These are phyloP conservation scores for Neoascia interrupta DNA, from an alignment of 2,888 invertebrate species.

Conservation along the genomic window DNA sequence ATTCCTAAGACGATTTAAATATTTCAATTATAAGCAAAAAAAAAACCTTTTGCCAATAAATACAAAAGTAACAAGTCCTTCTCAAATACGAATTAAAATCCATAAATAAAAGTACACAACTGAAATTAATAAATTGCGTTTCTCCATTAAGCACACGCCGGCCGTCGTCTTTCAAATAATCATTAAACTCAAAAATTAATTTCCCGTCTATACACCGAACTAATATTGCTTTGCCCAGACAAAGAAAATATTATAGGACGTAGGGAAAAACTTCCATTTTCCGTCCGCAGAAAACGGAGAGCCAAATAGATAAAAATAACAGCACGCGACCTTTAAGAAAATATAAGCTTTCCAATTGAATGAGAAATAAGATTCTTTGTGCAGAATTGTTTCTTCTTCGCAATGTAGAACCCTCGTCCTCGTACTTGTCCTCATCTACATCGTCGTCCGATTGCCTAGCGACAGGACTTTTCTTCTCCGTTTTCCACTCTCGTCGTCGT, in stretches of 20 bases:
- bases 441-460: too few relatives aligned
- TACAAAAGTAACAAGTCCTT: too few relatives aligned
- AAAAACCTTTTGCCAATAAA: too few relatives aligned
- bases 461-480: neutral
- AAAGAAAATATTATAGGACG: too few relatives aligned
- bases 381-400: conserved; percentile 27
- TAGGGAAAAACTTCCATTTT: conserved; percentile 13
- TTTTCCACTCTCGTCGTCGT: too few relatives aligned
- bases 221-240: neutral
- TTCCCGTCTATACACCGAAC: conserved; percentile 19
- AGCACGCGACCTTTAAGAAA: conserved; percentile 54
- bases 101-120: too few relatives aligned
- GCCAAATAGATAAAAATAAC: conserved; percentile 47
- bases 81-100: too few relatives aligned
- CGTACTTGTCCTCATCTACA: too few relatives aligned
- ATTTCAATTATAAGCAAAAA: too few relatives aligned
- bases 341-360: conserved; percentile 51
- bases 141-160: neutral
- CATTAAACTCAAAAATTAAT: conserved; percentile 43
- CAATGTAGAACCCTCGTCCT: conserved; percentile 3
- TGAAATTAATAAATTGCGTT: conserved; percentile 2
- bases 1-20: too few relatives aligned
- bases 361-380: conserved; percentile 54
- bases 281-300: conserved; percentile 12
- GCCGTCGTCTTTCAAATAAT: conserved; percentile 21